Evolutionary conservation across 1,140 invertebrate species (phyloP), one percentile per base, ranked within the genome.

Genomic region (Steinernema feltiae): DNA sequence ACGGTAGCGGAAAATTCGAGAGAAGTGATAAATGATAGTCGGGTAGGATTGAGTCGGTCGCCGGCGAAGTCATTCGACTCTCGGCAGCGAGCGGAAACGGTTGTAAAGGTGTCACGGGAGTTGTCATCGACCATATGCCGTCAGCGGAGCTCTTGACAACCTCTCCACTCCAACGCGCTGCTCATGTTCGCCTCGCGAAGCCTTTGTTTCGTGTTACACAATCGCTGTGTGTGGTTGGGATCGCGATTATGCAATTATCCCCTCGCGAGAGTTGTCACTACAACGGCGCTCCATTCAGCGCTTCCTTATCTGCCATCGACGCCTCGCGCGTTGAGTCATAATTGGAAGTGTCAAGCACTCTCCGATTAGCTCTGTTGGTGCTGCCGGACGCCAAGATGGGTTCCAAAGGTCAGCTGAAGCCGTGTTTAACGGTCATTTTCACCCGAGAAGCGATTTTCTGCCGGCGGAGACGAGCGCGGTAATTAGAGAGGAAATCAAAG

Each of bases 11-110:
- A 21, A 63, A 63, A 3, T 21, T 7, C 7, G 3, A 7, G 53
- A 63, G 53, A 63, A 63, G 41, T 46, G 41, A 46, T 46, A 46
- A 46, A 46, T 46, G 41, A n/a, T 46, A n/a, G 41, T 46, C 41
- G 41, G 24, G 7, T 63, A 7, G 7, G 24, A 63, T 3, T n/a
- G 12, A 63, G 53, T 63, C 53, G n/a, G 41, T 46, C 41, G 41
- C n/a, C n/a, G n/a, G n/a, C n/a, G n/a, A n/a, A n/a, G n/a, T n/a
- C n/a, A n/a, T n/a, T n/a, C n/a, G n/a, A n/a, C n/a, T n/a, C n/a
- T n/a, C n/a, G n/a, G n/a, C n/a, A n/a, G n/a, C n/a, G n/a, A n/a
- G n/a, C n/a, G n/a, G n/a, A n/a, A n/a, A n/a, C n/a, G n/a, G n/a
- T n/a, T n/a, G n/a, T n/a, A n/a, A n/a, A n/a, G n/a, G n/a, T n/a